Conservation (phyloP, 2,797 vertebrate genomes). For the Scolopax bukidnonensis region DNA sequence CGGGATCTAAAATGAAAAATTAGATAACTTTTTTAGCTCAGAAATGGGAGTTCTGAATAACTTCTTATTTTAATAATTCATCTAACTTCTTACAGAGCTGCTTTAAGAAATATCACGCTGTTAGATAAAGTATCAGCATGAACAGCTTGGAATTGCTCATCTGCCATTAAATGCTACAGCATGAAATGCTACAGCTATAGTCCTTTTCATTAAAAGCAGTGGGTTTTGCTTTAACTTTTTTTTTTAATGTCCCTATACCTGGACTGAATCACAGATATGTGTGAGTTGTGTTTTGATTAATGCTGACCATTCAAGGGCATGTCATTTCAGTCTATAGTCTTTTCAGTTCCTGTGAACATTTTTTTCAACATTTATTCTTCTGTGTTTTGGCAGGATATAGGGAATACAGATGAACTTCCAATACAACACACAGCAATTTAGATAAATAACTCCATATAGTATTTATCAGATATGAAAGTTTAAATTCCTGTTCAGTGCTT, state of each 20-base stretch:
- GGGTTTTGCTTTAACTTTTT: not conserved
- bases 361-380: not conserved
- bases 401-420: not conserved
- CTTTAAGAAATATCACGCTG: not conserved
- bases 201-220: not conserved
- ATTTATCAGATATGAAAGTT: not conserved
- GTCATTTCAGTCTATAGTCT: not conserved
- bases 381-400: not conserved
- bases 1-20: constrained; percentile 85
- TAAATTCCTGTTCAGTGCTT: not conserved
- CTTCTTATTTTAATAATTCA: not conserved
- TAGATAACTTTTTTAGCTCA: not conserved
- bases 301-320: not conserved
- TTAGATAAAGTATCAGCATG: constrained; percentile 2
- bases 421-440: not conserved
- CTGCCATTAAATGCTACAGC: not conserved
- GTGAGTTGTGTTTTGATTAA: not conserved
- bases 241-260: not conserved
- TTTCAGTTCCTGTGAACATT: not conserved
- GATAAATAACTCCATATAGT: not conserved
- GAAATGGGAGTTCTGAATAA: not conserved
- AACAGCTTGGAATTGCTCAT: not conserved
- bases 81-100: not conserved
- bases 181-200: not conserved
- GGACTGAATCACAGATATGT: not conserved